These are phyloP conservation scores for Mustelus asterias DNA, from an alignment of 2,113 vertebrate genomes.

Conservation along the genomic window DNA sequence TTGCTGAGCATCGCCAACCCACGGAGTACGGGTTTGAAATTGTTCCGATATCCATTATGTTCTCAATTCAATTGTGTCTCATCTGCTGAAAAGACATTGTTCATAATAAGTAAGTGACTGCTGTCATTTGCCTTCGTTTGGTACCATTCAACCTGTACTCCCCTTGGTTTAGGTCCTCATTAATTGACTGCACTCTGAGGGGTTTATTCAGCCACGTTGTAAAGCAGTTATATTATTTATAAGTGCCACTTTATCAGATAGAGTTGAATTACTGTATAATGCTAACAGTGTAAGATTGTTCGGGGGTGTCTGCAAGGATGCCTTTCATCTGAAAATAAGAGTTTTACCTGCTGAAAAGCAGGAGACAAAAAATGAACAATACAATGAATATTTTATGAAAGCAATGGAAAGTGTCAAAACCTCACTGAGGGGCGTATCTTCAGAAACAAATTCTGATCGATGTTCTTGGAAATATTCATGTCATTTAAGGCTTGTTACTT, in stretches of 20 bases:
- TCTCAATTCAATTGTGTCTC: background rate
- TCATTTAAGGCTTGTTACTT: background rate
- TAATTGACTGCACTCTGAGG: background rate
- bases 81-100: constrained; percentile 4
- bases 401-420: background rate
- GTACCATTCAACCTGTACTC: background rate
- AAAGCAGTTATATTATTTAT: constrained; percentile 29
- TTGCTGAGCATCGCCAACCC: background rate
- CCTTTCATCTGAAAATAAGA: constrained; percentile 10
- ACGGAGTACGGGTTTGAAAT: background rate
- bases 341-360: background rate
- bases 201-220: background rate
- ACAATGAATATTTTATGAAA: constrained; percentile 14
- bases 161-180: background rate
- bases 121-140: background rate
- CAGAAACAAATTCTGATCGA: background rate
- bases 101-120: constrained; percentile 21
- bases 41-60: background rate
- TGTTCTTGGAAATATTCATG: background rate
- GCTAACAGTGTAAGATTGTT: background rate
- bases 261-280: background rate
- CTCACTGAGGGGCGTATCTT: no score
- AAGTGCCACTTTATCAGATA: constrained; percentile 23
- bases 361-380: constrained; percentile 11
- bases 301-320: background rate